phyloP scores from a whole-genome alignment of 1,140 invertebrate genomes.

The Muscidifurax raptorellus region DNA sequence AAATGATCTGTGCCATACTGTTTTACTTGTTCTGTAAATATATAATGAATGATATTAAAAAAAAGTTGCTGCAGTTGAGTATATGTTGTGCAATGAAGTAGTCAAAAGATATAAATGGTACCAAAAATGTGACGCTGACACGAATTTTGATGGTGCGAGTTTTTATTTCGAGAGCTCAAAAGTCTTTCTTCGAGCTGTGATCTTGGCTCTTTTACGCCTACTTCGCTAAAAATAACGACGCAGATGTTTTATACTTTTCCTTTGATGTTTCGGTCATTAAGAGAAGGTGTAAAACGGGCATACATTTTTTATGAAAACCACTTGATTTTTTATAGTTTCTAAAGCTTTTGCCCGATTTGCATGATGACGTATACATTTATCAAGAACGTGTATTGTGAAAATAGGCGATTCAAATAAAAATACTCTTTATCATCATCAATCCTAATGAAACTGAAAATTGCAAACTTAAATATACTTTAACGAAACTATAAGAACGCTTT shows the following conservation, averaged over 20 bases:
- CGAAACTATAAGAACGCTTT: too few relatives aligned
- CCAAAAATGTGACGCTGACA: constrained; percentile 2
- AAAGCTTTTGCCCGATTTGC: too few relatives aligned
- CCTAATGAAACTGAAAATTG: too few relatives aligned
- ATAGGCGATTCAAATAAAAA: too few relatives aligned
- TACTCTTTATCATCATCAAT: too few relatives aligned
- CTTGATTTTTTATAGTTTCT: too few relatives aligned
- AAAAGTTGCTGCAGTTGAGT: constrained; percentile 15
- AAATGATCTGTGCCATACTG: constrained; percentile 8
- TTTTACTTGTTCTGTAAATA: constrained; percentile 38
- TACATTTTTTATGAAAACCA: too few relatives aligned
- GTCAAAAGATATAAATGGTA: constrained; percentile 17
- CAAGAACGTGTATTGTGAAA: too few relatives aligned
- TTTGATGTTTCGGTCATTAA: neutral
- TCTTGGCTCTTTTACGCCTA: neutral
- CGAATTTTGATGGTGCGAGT: neutral
- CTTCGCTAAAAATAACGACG: neutral
- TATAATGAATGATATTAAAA: constrained; percentile 30
- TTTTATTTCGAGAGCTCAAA: neutral
- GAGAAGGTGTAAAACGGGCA: too few relatives aligned
- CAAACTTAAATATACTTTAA: too few relatives aligned
- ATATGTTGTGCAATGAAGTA: constrained; percentile 11
- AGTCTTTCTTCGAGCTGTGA: neutral
- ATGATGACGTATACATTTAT: too few relatives aligned
- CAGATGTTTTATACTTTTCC: neutral